Evolutionary conservation across 2,113 vertebrate genomes (phyloP).

Genomic region (Centropus bengalensis): DNA sequence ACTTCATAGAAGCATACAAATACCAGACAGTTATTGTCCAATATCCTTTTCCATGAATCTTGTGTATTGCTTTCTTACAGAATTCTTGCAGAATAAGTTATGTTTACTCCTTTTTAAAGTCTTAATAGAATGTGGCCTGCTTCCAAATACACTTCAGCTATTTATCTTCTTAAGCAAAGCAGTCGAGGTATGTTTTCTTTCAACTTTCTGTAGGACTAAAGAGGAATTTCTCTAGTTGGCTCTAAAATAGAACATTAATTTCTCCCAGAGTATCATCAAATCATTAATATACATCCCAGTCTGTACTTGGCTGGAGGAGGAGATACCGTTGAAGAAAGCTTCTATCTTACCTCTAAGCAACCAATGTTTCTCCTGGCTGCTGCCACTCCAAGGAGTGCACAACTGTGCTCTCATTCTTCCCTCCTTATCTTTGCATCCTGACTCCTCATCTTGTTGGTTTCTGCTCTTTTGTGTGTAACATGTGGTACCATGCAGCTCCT

Average conservation of each 20-base stretch:
- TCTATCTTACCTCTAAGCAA: neutral
- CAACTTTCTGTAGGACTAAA: neutral
- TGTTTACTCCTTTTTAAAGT: neutral
- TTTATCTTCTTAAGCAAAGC: neutral
- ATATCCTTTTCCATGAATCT: slow-evolving; percentile 86
- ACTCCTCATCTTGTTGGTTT: neutral
- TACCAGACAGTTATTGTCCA: slow-evolving; percentile 96
- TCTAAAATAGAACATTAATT: neutral
- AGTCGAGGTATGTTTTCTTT: neutral
- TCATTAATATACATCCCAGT: neutral
- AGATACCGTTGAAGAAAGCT: neutral
- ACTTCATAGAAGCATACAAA: slow-evolving; percentile 97
- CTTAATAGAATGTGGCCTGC: neutral
- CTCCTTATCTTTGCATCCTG: neutral
- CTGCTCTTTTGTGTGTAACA: neutral
- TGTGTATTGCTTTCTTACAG: neutral
- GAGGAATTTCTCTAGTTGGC: neutral
- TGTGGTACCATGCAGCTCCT: neutral
- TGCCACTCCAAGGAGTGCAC: neutral
- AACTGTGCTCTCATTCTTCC: neutral
- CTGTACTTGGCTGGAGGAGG: neutral
- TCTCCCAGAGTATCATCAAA: neutral
- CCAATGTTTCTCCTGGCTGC: neutral
- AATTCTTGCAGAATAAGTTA: neutral
- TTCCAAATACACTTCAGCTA: neutral